Evolutionary conservation across 2,888 invertebrate genomes (phyloP).

Genomic region (Hemaris fuciformis): DNA sequence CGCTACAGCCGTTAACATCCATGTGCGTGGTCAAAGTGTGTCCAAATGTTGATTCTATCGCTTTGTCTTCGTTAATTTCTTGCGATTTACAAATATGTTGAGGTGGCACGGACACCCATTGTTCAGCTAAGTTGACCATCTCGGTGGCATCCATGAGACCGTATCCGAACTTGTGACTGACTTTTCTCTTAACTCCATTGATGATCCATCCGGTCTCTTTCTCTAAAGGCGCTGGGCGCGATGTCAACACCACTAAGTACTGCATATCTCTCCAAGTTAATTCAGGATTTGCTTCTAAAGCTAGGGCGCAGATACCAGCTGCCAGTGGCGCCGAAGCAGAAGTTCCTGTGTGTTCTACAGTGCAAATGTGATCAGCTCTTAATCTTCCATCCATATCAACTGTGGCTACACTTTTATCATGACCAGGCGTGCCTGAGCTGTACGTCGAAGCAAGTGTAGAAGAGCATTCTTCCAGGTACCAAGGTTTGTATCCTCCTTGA

Average conservation of each 20-base stretch:
- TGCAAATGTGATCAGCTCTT: slow-evolving; percentile 93
- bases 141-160: slow-evolving; percentile 99
- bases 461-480: slow-evolving; percentile 99
- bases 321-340: slow-evolving; percentile 97
- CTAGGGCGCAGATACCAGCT: slow-evolving; percentile 96
- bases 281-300: slow-evolving; percentile 94
- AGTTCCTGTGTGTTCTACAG: slow-evolving; percentile 95
- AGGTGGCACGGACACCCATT: slow-evolving; percentile 96
- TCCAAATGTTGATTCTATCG: slow-evolving; percentile 88
- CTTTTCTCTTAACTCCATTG: slow-evolving; percentile 96
- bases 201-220: slow-evolving; percentile 96
- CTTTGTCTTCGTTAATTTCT: slow-evolving; percentile 91
- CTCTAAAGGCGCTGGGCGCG: slow-evolving; percentile 92
- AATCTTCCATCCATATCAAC: slow-evolving; percentile 95
- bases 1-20: slow-evolving; percentile 95
- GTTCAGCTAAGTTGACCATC: slow-evolving; percentile 94
- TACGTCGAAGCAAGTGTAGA: slow-evolving; percentile 99
- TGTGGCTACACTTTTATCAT: slow-evolving; percentile 94
- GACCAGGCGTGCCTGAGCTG: slow-evolving; percentile 96
- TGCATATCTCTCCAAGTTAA: slow-evolving; percentile 99
- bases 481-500: slow-evolving; percentile 96
- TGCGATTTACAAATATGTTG: slow-evolving; percentile 98
- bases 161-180: slow-evolving; percentile 98
- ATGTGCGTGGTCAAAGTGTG: slow-evolving; percentile 90
- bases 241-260: slow-evolving; percentile 95